phyloP scores from a whole-genome alignment of 2,888 invertebrate genomes.

The Megalurothrips usitatus region DNA sequence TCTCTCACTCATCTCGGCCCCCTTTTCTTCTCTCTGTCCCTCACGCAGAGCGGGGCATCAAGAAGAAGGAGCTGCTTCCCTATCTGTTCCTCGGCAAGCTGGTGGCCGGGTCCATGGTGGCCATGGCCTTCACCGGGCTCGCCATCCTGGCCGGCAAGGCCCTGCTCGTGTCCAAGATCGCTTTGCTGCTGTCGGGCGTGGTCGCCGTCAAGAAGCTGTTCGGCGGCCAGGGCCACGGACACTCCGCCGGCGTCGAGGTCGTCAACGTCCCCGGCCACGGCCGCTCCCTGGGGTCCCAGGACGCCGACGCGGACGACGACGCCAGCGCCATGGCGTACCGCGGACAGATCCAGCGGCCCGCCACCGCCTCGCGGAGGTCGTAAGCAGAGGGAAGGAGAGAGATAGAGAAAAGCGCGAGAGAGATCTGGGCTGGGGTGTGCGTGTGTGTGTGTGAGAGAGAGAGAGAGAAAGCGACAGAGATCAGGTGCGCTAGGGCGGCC shows the following conservation, averaged over 20 bases:
- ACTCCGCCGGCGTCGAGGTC: slow-evolving; percentile 48
- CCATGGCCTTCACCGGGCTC: slow-evolving; percentile 69
- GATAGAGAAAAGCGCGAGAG: not conserved
- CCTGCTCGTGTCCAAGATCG: slow-evolving; percentile 43
- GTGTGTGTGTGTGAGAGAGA: too few species aligned
- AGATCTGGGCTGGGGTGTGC: too few species aligned
- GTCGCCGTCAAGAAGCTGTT: slow-evolving; percentile 61
- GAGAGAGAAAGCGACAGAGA: too few species aligned
- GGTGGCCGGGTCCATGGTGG: slow-evolving; percentile 66
- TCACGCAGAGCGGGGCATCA: slow-evolving; percentile 53
- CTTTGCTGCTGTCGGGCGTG: slow-evolving; percentile 42
- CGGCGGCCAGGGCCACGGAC: slow-evolving; percentile 52
- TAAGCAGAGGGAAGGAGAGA: not conserved
- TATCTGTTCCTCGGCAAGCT: slow-evolving; percentile 58
- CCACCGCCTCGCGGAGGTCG: not conserved
- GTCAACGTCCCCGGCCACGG: slow-evolving; percentile 41
- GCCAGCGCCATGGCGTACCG: slow-evolving; percentile 37
- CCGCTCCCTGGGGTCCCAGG: slow-evolving; percentile 33
- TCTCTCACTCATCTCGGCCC: too few species aligned
- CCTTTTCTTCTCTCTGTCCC: not conserved
- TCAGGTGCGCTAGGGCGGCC: too few species aligned
- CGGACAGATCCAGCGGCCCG: slow-evolving; percentile 33
- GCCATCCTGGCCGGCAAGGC: slow-evolving; percentile 51
- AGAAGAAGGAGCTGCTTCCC: slow-evolving; percentile 62
- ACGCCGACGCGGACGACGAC: slow-evolving; percentile 34